Base-by-base conservation (phyloP, 2,797 vertebrate genomes). In the Bradypodion ventrale region DNA sequence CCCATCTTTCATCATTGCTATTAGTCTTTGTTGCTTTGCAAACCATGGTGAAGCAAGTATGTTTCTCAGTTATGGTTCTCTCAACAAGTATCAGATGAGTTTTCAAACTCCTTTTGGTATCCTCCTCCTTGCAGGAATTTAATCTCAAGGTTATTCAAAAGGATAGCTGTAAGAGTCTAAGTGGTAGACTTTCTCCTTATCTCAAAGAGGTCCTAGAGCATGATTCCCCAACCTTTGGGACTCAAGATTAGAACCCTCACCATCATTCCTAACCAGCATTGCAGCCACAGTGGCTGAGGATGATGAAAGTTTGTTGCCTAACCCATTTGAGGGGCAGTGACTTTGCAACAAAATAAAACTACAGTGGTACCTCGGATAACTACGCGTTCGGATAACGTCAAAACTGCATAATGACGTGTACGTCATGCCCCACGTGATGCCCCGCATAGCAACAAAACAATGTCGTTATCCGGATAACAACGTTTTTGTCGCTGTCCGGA, bases 1-100 rank as follows among this genome's bases (percentile, higher is more conserved):
- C 37, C 85, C 93, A 7, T 78, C 90, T 78, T 87, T 79, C 87
- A 66, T 78, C 74, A 40, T 44, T 75, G 69, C 8, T 62, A 4
- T 87, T 79, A 29, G 42, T 90, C 16, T 2, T 66, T 60, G 0
- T n/a, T 68, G 73, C 85, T 52, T 82, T 86, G 46, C 32, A 75
- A 60, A 89, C 86, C 66, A 65, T 74, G 35, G 82, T 40, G 46
- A 84, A 63, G 6, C 86, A 78, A 87, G 89, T 63, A 65, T 0
- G 0, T 75, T 84, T 1, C 78, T 35, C 10, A 23, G 8, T 56
- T 35, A 8, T 19, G 3, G 7, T 29, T 13, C 10, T 49, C 25
- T n/a, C 66, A 1, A n/a, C 35, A 10, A 74, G 62, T 37, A 12
- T 72, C 6, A 2, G 23, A 35, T 46, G n/a, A 70, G 12, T 70